Base-by-base conservation (phyloP, 1,140 invertebrate genomes). In the Drosophila sucinea region DNA sequence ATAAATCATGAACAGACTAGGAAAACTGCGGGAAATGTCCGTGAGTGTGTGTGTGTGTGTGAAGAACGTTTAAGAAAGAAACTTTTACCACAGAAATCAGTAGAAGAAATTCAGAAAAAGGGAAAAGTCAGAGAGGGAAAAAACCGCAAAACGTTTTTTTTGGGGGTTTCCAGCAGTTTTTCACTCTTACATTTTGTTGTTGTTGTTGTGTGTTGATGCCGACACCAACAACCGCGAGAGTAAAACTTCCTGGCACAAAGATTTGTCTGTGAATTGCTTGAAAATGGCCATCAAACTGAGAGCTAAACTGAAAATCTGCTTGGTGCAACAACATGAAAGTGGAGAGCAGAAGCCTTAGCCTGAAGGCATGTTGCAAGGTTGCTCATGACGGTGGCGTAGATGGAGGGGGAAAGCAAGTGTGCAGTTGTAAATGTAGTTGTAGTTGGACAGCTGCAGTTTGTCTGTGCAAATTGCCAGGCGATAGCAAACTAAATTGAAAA, bases 1-100 rank as follows among this genome's bases (percentile, higher is more conserved):
- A 86, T 86, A 87, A 86, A 86, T 86, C 82, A 86, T 83, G 82
- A 86, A 77, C 83, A 87, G 83, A 87, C 79, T 79, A 55, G 56
- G 64, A 70, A 76, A 73, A 70, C 56, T 60, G 60, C 56, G 29
- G 44, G 63, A 44, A 63, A 63, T 72, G 56, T 73, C 61, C 17
- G 29, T 8, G n/a, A 8, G 6, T 58, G n/a, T 33, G 29, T 58
- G 30, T 58, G 29, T 33, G 11, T 58, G 32, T 58, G 29, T 40
- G 56, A 44, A 71, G 75, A 80, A 78, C 78, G 65, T 75, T 78
- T 80, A 66, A 41, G 67, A 63, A 55, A 23, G 40, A 23, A 47
- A 41, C 82, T 63, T 64, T 29, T 23, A 56, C 64, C 60, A 35
- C 60, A 65, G 69, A 61, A 56, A 56, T 67, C 55, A 33, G 47